Evolutionary conservation across 2,797 vertebrate species (phyloP), one percentile per base, ranked within the genome.

Genomic region (Melanotaenia parkinsoni): DNA sequence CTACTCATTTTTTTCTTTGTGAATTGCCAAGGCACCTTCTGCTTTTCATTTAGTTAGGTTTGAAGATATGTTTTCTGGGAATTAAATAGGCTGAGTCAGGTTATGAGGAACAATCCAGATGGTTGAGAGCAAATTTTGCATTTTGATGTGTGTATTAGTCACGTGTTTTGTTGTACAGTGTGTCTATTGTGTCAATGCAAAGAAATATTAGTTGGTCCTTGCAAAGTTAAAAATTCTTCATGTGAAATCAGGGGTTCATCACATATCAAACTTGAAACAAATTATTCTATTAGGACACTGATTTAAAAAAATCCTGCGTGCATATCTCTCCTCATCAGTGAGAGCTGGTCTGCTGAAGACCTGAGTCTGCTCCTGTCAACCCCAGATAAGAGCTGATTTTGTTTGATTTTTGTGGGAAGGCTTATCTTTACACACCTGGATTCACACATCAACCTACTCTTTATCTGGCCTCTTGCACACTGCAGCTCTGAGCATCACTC

Each of bases 401-500:
- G 45, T 47, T 47, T 47, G 12, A 61, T 58, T 12, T 59, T 35
- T 50, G 13, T 53, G 43, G 45, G 1, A 14, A 56, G 30, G 18
- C 11, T 24, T 33, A 51, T 43, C 16, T 75, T 78, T 33, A 7
- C 20, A 0, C 4, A 67, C 47, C 35, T 38, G 30, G 11, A 38
- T 22, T 66, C 67, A 72, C 47, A 58, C 54, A 58, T 50, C 58
- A n/a, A 26, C 53, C 40, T 6, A 56, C 35, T 70, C 61, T 24
- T 83, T 54, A 64, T 75, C 67, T 72, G 51, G 12, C 67, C 72
- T 81, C 61, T 62, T 53, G 53, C 51, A 67, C 58, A 43, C 47
- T 51, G 71, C 79, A 67, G 74, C 68, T 76, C 65, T 62, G 75
- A 45, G 82, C 87, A 81, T 90, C 88, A 73, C 74, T 77, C 64